Evolutionary conservation across 2,797 vertebrate species (phyloP), one percentile per base, ranked within the genome.

Genomic region (Dallia pectoralis): DNA sequence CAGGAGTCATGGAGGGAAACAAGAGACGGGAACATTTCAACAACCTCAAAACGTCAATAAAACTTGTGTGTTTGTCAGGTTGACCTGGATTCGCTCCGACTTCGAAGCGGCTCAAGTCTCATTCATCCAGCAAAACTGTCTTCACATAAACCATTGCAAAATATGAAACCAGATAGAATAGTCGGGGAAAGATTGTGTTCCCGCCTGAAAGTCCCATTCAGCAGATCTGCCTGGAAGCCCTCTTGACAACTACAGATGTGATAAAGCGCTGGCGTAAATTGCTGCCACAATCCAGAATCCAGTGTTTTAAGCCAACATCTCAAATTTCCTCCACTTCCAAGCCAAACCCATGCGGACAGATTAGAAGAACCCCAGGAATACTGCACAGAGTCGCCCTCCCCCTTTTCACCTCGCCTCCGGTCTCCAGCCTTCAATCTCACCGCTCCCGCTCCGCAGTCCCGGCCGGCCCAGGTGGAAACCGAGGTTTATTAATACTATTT

Each of bases 81-180:
- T 91, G 91, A 91, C 91, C 88, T 89, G 85, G 86, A 89, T 92
- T 90, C 80, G 82, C 86, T 88, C 83, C 86, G 75, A 70, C 72
- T 70, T 56, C 81, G 73, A 78, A 88, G 87, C 84, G 82, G 82
- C 77, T 77, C 81, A 80, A 74, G 83, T 85, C 82, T 85, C 63
- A 70, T 79, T 73, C 81, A 74, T 62, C 15, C 77, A 80, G 80
- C 74, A 69, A 33, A 87, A 77, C 81, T 85, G 86, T 85, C 81
- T 84, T 77, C 84, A 84, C 72, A 77, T 76, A 86, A n/a, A 81
- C 78, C 83, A 79, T 85, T 79, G 79, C 86, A 86, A 80, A 89
- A 88, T 82, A 79, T 75, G 80, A 82, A 85, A 79, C 75, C 66
- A 77, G 78, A 82, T 85, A 80, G 77, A 69, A 83, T 80, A 59